Evolutionary conservation across 2,888 invertebrate species (phyloP), one percentile per base, ranked within the genome.

Genomic region (Craniophora ligustri): DNA sequence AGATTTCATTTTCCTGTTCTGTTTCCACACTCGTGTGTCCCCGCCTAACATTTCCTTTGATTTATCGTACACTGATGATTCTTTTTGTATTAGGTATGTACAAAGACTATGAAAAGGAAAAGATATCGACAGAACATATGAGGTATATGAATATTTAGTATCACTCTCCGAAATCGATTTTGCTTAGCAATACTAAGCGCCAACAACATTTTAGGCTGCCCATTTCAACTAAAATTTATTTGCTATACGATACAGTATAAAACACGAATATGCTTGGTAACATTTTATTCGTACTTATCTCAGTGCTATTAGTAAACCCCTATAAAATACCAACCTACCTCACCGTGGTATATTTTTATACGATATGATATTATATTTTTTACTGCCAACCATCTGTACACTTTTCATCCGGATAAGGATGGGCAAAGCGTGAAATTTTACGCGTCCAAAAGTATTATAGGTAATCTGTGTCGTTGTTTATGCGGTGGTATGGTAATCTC

Each of bases 391-490:
- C 61, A 72, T 65, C 54, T 53, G 48, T 67, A 54, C 45, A 63
- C 58, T 68, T 72, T 70, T 74, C 64, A 77, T 70, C 57, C 56
- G 61, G 73, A 73, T 72, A 74, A 73, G 67, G 75, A 57, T 64
- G 70, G 64, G 48, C 65, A 60, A 57, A 60, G 59, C 72, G 75
- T 79, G 75, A 81, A 78, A 80, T 79, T 79, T 79, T 78, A 76
- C 78, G 72, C 66, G 72, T 77, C 62, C 73, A 69, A 53, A 60
- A 60, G 55, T 61, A 66, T 62, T 67, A 72, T 63, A 63, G 67
- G 72, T 82, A 79, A 78, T 78, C 78, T 79, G 69, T 76, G 78
- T 76, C 74, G 74, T 79, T 82, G 78, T 83, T 83, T 83, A 77
- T 81, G 75, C 47, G 48, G 50, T 73, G 47, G 71, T 76, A 79